A percentile compares a stretch with the other conserved stretches of the same genome.
These are phyloP conservation scores for Bubo blakistoni DNA, from an alignment of 2,113 vertebrate genomes.

Conservation along the genomic window DNA sequence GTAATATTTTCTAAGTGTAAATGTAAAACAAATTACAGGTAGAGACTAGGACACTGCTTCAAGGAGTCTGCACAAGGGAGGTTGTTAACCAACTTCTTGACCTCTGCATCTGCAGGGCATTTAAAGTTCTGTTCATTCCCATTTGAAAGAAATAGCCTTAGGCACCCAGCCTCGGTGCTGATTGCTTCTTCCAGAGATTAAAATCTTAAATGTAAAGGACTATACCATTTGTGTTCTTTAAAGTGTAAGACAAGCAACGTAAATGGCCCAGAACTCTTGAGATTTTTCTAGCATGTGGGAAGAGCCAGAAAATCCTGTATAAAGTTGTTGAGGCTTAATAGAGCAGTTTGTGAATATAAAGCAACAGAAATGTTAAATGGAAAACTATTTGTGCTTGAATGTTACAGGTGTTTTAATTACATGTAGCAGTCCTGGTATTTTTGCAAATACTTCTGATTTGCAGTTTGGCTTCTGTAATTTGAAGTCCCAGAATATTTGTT, in stretches of 20 bases:
- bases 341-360: neutral
- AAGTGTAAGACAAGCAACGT: neutral
- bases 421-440: neutral
- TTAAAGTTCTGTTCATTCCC: slow-evolving; percentile 7
- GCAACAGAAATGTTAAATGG: neutral
- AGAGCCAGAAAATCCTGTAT: neutral
- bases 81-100: neutral
- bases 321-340: neutral
- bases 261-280: neutral
- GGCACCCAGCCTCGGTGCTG: neutral
- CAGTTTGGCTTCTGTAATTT: neutral
- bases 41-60: neutral
- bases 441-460: neutral
- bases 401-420: neutral
- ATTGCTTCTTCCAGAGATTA: slow-evolving; percentile 26
- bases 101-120: neutral
- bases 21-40: neutral
- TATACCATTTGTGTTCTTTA: neutral
- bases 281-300: neutral
- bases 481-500: neutral
- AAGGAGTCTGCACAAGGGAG: neutral
- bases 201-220: slow-evolving; percentile 22
- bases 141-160: slow-evolving; percentile 28
- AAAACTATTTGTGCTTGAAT: neutral
- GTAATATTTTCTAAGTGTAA: neutral